phyloP scores from a whole-genome alignment of 2,888 invertebrate genomes.

The Hesperia comma region DNA sequence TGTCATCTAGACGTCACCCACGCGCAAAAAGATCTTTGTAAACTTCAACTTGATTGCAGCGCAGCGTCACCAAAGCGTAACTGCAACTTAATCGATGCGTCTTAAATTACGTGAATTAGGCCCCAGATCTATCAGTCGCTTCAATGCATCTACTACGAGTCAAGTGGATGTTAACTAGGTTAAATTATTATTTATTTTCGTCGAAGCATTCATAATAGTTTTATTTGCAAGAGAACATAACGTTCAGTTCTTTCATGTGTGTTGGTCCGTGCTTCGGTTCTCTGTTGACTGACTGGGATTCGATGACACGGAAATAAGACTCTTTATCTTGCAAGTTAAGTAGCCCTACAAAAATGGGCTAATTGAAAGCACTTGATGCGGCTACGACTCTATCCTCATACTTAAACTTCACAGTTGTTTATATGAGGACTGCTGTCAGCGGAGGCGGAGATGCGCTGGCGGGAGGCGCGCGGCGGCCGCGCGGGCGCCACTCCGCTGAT shows the following conservation, averaged over 20 bases:
- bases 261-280: no score
- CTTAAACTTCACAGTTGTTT: constrained; percentile 12
- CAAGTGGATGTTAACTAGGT: background rate
- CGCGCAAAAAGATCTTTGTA: no score
- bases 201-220: background rate
- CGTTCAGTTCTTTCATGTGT: no score
- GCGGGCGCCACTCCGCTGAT: constrained; percentile 52
- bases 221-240: no score
- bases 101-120: no score
- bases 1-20: no score
- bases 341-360: background rate
- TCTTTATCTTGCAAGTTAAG: background rate
- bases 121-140: constrained; percentile 13
- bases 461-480: constrained; percentile 23
- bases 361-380: background rate
- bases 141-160: constrained; percentile 4
- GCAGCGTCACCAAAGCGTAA: no score
- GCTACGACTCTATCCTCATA: background rate
- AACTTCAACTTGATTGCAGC: no score
- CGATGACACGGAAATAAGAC: background rate
- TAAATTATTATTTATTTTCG: background rate
- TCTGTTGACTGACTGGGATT: background rate
- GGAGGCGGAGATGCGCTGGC: background rate
- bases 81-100: no score
- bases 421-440: constrained; percentile 15